Percentiles rank a stretch among this genome's conserved stretches.
Conservation (phyloP, 2,888 invertebrate genomes). For the Apamea monoglypha region DNA sequence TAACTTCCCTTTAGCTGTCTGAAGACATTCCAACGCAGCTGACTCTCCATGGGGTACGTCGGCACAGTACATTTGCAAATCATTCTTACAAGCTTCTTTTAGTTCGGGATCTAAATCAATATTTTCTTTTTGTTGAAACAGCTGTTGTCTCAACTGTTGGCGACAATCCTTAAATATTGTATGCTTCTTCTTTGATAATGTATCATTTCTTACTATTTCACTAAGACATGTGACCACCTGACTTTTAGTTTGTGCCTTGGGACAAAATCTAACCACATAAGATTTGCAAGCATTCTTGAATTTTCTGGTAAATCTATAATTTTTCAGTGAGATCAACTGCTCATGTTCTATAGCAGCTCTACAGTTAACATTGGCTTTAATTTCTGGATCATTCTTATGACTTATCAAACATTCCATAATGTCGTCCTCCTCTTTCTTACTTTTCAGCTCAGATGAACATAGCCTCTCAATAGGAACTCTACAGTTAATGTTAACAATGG, state of each 20-base stretch:
- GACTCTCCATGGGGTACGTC: slow-evolving; percentile 92
- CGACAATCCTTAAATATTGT: slow-evolving; percentile 96
- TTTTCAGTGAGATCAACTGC: slow-evolving; percentile 97
- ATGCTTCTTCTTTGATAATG: slow-evolving; percentile 93
- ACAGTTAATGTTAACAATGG: slow-evolving; percentile 95
- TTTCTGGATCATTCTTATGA: slow-evolving; percentile 96
- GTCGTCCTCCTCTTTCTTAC: slow-evolving; percentile 95
- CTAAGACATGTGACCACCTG: slow-evolving; percentile 96
- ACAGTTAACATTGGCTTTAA: slow-evolving; percentile 95
- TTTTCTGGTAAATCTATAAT: slow-evolving; percentile 97
- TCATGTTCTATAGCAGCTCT: slow-evolving; percentile 98
- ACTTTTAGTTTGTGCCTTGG: slow-evolving; percentile 93
- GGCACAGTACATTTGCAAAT: slow-evolving; percentile 94
- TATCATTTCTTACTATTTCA: slow-evolving; percentile 97
- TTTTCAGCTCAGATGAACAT: slow-evolving; percentile 92
- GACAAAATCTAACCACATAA: slow-evolving; percentile 93
- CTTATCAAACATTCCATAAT: slow-evolving; percentile 98
- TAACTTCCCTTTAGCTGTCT: slow-evolving; percentile 91
- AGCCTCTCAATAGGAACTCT: slow-evolving; percentile 94
- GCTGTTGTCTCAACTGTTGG: slow-evolving; percentile 96
- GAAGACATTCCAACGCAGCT: slow-evolving; percentile 95
- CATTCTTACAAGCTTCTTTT: slow-evolving; percentile 94
- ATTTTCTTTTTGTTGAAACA: slow-evolving; percentile 97
- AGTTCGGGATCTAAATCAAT: slow-evolving; percentile 96
- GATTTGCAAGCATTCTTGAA: slow-evolving; percentile 98